Percentiles rank a stretch among this genome's conserved stretches.
Evolutionary conservation across 2,888 invertebrate species (phyloP).

Genomic region (Aspidiotus destructor): DNA sequence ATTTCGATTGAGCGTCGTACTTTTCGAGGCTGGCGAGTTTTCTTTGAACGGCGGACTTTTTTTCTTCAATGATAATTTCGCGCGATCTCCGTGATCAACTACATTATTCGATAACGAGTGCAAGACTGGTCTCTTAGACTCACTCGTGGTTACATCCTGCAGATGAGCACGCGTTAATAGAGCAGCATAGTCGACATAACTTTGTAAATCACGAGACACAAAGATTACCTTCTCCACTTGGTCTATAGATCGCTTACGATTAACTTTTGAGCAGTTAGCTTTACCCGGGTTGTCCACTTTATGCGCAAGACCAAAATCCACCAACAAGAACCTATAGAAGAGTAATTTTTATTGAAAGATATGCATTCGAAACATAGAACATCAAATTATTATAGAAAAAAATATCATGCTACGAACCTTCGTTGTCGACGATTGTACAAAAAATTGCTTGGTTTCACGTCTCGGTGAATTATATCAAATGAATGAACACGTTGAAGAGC

Average conservation of each 20-base stretch:
- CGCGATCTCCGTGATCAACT: slow-evolving; percentile 11
- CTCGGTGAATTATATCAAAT: slow-evolving; percentile 76
- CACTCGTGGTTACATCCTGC: slow-evolving; percentile 15
- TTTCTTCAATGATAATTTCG: slow-evolving; percentile 13
- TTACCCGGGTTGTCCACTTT: slow-evolving; percentile 42
- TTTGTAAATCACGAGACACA: background rate
- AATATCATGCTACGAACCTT: slow-evolving; percentile 43
- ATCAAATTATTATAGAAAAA: background rate
- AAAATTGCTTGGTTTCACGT: slow-evolving; percentile 86
- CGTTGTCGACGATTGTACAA: slow-evolving; percentile 63
- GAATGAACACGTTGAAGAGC: slow-evolving; percentile 72
- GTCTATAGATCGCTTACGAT: slow-evolving; percentile 22
- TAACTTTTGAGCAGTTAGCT: background rate
- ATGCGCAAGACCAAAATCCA: slow-evolving; percentile 85
- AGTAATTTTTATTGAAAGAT: no score
- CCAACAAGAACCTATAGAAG: slow-evolving; percentile 56
- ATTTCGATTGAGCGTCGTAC: slow-evolving; percentile 6
- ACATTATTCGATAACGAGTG: slow-evolving; percentile 34
- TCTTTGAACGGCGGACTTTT: slow-evolving; percentile 33
- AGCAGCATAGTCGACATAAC: background rate
- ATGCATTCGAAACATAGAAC: no score
- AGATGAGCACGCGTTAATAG: background rate
- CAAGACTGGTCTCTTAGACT: slow-evolving; percentile 35
- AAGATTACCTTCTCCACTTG: slow-evolving; percentile 17
- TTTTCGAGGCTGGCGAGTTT: slow-evolving; percentile 34